phyloP scores from a whole-genome alignment of 2,888 invertebrate genomes.

The Panzeria rudis region DNA sequence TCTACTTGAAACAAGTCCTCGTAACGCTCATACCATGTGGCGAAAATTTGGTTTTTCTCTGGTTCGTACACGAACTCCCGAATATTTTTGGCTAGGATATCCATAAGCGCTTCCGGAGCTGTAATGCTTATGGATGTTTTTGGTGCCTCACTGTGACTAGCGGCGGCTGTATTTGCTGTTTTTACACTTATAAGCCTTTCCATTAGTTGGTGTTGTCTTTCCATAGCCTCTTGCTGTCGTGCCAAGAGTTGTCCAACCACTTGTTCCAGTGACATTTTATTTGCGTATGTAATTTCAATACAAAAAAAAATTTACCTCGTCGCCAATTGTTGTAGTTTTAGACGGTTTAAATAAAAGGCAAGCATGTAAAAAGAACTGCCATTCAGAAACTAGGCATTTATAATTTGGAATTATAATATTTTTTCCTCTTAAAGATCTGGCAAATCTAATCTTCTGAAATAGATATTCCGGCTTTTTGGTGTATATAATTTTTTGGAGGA shows the following conservation, averaged over 20 bases:
- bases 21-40: slow-evolving; percentile 40
- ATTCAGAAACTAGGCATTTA: too few relatives aligned
- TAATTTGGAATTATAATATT: too few relatives aligned
- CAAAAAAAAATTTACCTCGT: neutral
- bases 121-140: neutral
- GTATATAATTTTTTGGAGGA: too few relatives aligned
- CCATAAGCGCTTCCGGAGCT: slow-evolving; percentile 31
- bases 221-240: slow-evolving; percentile 46
- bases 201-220: slow-evolving; percentile 30
- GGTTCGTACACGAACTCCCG: slow-evolving; percentile 44
- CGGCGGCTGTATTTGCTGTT: neutral
- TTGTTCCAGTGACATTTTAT: slow-evolving; percentile 32
- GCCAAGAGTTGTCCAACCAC: too few relatives aligned
- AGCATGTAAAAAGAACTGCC: too few relatives aligned
- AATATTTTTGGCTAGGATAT: slow-evolving; percentile 39
- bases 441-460: too few relatives aligned
- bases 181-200: neutral
- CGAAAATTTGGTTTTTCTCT: slow-evolving; percentile 28
- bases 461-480: too few relatives aligned
- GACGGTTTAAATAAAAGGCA: too few relatives aligned
- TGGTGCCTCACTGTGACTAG: neutral
- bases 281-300: neutral
- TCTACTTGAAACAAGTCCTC: slow-evolving; percentile 47
- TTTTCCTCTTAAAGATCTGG: too few relatives aligned
- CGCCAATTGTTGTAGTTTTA: neutral